These are phyloP conservation scores for Oreochromis grahami DNA, from an alignment of 2,797 vertebrate genomes.

Conservation along the genomic window DNA sequence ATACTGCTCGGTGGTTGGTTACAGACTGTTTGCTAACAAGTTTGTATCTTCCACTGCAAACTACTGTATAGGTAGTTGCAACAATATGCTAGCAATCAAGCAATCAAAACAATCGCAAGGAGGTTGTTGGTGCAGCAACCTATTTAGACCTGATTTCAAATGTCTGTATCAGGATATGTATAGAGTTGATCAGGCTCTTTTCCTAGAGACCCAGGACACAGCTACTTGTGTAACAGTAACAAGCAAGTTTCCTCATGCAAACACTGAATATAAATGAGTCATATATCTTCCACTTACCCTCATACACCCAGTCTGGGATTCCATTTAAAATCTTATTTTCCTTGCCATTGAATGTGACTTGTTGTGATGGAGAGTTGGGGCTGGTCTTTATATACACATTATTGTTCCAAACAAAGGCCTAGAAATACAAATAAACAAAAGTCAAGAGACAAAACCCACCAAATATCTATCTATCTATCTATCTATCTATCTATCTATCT, in stretches of 20 bases:
- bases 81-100: not conserved
- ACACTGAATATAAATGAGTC: not conserved
- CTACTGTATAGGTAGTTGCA: not conserved
- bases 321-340: slow-evolving; percentile 88
- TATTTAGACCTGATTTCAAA: not conserved
- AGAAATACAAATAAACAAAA: not conserved
- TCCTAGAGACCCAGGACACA: not conserved
- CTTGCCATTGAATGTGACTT: slow-evolving; percentile 81
- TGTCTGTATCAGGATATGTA: not conserved
- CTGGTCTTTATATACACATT: slow-evolving; percentile 86
- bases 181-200: not conserved
- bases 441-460: not conserved
- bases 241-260: not conserved
- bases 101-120: not conserved
- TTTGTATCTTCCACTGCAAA: not conserved
- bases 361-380: slow-evolving; percentile 58
- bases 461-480: not conserved
- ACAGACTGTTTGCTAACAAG: not conserved
- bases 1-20: not conserved
- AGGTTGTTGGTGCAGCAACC: not conserved
- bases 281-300: slow-evolving; percentile 74
- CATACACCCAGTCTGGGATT: slow-evolving; percentile 96
- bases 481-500: rapidly evolving
- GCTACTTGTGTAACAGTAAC: not conserved
- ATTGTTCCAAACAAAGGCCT: slow-evolving; percentile 89